phyloP scores from a whole-genome alignment of 1,140 invertebrate genomes.

The Drosophila trapezifrons region DNA sequence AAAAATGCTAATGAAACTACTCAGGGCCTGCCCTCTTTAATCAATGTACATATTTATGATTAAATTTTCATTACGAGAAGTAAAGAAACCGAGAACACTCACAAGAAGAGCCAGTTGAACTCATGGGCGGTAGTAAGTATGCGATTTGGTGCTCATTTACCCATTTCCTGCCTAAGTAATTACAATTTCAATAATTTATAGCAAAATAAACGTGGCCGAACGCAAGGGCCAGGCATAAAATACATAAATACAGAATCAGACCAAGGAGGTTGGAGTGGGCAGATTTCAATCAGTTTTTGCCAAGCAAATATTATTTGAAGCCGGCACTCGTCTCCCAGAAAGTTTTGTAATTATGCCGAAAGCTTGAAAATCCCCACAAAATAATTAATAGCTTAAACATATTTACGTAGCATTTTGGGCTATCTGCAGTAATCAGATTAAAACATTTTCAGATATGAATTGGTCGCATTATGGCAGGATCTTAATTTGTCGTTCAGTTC shows the following conservation, averaged over 20 bases:
- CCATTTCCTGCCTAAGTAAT: conserved; percentile 73
- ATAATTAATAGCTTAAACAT: conserved; percentile 79
- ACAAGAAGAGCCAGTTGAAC: conserved; percentile 5
- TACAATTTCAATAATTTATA: conserved; percentile 80
- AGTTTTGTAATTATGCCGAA: conserved; percentile 61
- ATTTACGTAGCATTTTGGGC: conserved; percentile 66
- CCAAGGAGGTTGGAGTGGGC: conserved; percentile 10
- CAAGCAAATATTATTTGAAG: conserved; percentile 70
- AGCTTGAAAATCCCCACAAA: conserved; percentile 60
- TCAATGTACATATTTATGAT: conserved; percentile 58
- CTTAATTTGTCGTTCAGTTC: conserved; percentile 32
- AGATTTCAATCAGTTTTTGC: conserved; percentile 67
- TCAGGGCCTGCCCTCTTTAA: conserved; percentile 36
- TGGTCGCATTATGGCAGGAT: conserved; percentile 66
- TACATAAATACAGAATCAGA: conserved; percentile 23
- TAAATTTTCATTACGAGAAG: conserved; percentile 71
- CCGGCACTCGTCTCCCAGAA: conserved; percentile 9
- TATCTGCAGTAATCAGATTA: conserved; percentile 70
- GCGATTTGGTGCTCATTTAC: conserved; percentile 48
- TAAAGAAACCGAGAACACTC: conserved; percentile 18
- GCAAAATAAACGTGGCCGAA: conserved; percentile 65
- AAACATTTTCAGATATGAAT: conserved; percentile 72
- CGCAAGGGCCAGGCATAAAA: conserved; percentile 36
- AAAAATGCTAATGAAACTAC: conserved; percentile 40
- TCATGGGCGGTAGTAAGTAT: conserved; percentile 31